Evolutionary conservation across 2,113 vertebrate genomes (phyloP).

Genomic region (Eubucco bourcierii): DNA sequence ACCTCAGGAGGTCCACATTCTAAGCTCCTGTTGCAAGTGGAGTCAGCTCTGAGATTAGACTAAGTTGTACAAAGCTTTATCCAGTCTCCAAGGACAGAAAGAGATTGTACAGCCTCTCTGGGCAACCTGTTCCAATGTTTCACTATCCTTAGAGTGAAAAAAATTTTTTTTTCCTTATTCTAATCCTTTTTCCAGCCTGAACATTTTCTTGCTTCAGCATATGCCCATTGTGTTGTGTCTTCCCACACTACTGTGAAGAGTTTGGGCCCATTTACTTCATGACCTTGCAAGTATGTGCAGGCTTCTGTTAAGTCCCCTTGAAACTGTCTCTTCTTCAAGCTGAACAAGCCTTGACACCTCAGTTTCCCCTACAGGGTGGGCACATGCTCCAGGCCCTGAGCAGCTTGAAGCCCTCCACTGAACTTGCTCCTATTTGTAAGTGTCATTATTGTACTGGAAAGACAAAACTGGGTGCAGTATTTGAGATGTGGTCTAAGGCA

Average conservation of each 20-base stretch:
- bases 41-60: background rate
- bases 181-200: background rate
- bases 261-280: background rate
- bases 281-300: background rate
- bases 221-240: rapidly evolving
- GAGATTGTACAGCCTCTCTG: background rate
- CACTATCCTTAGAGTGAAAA: background rate
- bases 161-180: background rate
- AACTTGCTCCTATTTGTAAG: background rate
- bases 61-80: background rate
- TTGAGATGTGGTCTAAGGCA: background rate
- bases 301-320: background rate
- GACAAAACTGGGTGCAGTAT: background rate
- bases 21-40: background rate
- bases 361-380: background rate
- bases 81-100: background rate
- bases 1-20: background rate
- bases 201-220: background rate
- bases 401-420: background rate
- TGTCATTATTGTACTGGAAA: background rate
- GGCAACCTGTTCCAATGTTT: background rate
- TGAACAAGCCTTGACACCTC: background rate
- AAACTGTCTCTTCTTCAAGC: background rate
- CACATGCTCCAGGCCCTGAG: background rate
- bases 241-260: background rate